Base-by-base conservation (phyloP, 1,140 invertebrate species). In the Ylistrum balloti region DNA sequence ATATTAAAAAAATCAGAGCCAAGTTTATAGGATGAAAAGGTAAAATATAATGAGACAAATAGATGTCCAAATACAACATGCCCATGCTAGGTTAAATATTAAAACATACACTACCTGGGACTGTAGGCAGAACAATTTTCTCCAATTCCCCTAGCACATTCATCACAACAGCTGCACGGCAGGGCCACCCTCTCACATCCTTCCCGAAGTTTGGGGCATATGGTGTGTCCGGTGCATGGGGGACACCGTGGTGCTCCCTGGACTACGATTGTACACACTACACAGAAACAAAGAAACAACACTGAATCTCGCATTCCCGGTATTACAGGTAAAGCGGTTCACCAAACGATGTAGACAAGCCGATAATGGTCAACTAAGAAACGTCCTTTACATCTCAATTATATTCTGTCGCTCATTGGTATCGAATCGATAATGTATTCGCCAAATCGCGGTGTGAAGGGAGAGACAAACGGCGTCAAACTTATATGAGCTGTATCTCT, bases 231-330 rank as follows among this genome's bases (percentile, higher is more conserved):
- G 11, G 22, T 74, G 17, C 56, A 74, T 1, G 56, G 56, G n/a
- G 56, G 56, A 74, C 56, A 74, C 56, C 56, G 22, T 5, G n/a
- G 11, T 28, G n/a, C 56, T 17, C 56, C 56, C 56, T 74, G 56
- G 22, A 9, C 5, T 74, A 74, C 17, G 1, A n/a, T 74, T 28
- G 28, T 5, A n/a, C 56, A 74, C 56, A 74, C n/a, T 17, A 28
- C 22, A 74, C 56, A 48, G 20, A 48, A 48, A 22, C 45, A 17
- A 28, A 74, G 56, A 74, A 74, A 74, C n/a, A 74, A 28, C 56
- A 17, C 56, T 28, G 56, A 74, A 74, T 74, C 56, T 74, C 56
- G 56, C 56, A 74, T 74, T 28, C 56, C 56, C n/a, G 56, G n/a
- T 74, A 28, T 74, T 74, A 74, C 56, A 74, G n/a, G n/a, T 74